A percentile compares a stretch with the other conserved stretches of the same genome.
Conservation (phyloP, 2,113 vertebrate genomes). For the Saguinus midas region DNA sequence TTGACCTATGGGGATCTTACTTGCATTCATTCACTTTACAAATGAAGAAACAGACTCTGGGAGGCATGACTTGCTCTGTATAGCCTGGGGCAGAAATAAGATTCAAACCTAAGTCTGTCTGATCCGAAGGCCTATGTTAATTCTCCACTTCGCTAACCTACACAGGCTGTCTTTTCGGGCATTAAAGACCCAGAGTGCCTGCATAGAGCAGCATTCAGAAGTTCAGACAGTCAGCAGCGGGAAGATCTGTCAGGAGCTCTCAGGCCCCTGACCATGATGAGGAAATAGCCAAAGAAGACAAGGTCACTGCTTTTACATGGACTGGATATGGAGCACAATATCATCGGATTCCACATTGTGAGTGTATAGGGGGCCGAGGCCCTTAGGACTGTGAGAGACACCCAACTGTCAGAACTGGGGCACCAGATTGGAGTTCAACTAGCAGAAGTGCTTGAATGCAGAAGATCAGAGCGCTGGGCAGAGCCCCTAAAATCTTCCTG, state of each 20-base stretch:
- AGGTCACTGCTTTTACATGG: background rate
- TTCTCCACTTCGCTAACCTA: background rate
- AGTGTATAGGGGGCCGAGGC: background rate
- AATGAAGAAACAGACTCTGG: constrained; percentile 18
- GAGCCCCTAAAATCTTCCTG: background rate
- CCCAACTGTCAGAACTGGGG: background rate
- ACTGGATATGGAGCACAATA: background rate
- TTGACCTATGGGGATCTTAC: background rate
- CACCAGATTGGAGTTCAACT: background rate
- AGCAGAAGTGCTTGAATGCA: background rate
- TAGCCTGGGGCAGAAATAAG: background rate
- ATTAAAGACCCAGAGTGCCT: background rate
- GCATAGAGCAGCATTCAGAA: background rate
- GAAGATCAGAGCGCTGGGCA: background rate
- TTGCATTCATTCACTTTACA: background rate
- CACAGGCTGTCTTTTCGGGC: background rate
- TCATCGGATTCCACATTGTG: background rate
- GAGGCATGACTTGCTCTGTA: background rate
- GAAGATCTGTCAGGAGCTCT: background rate
- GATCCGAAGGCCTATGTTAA: background rate
- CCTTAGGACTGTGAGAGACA: background rate
- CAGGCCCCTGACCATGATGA: background rate
- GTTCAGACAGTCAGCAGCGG: background rate
- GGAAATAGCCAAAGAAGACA: background rate
- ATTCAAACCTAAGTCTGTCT: background rate